Evolutionary conservation across 1,140 invertebrate genomes (phyloP).

Genomic region (Proales similis): DNA sequence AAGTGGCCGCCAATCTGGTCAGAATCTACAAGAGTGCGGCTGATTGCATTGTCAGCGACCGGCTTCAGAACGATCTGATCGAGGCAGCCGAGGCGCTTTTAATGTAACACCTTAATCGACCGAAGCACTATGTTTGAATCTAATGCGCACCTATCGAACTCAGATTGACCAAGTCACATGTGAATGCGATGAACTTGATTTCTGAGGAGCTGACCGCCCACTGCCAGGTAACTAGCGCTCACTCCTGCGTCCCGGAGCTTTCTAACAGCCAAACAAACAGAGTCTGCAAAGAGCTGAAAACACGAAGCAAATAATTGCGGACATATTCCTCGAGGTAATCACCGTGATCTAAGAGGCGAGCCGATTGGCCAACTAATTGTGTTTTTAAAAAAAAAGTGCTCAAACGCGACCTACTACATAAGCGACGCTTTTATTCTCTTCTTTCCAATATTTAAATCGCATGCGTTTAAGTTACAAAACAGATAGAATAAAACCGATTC

Average conservation of each 20-base stretch:
- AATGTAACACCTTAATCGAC: too few relatives aligned
- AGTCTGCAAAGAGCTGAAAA: background rate
- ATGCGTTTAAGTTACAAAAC: background rate
- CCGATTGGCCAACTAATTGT: background rate
- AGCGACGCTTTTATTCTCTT: background rate
- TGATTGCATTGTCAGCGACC: too few relatives aligned
- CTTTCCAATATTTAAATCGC: background rate
- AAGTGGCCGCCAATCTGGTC: too few relatives aligned
- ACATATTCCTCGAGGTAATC: background rate
- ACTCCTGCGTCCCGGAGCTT: background rate
- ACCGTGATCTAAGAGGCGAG: background rate
- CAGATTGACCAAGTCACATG: background rate
- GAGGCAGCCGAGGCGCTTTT: too few relatives aligned
- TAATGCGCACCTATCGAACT: background rate
- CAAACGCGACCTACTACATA: background rate
- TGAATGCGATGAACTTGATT: background rate
- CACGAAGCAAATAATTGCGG: background rate
- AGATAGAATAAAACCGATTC: background rate
- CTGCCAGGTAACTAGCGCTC: background rate
- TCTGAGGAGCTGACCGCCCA: background rate
- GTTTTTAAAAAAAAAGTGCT: background rate
- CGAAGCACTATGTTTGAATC: background rate
- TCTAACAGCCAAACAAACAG: background rate
- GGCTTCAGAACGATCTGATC: too few relatives aligned
- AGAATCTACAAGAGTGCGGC: too few relatives aligned